Conservation (phyloP, 2,797 vertebrate species). For the Mastacembelus armatus region DNA sequence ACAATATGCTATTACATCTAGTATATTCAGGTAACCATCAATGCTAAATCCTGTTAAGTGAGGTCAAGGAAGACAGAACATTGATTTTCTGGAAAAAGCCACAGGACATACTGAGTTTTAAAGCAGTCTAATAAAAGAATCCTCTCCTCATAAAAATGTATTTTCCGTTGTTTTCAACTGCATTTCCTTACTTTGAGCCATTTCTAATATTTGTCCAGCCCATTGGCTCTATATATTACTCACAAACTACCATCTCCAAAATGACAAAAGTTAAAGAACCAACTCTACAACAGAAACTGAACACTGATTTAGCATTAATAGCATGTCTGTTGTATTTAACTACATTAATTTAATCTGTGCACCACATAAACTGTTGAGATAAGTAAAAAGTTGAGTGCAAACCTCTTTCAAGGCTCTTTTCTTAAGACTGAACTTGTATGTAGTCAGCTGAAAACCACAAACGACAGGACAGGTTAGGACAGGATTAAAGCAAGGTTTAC, state of each 20-base stretch:
- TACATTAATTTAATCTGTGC: background rate
- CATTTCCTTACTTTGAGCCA: background rate
- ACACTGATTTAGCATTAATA: background rate
- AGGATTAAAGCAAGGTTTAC: conserved; percentile 52
- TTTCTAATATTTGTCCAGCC: background rate
- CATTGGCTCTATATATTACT: too few relatives aligned
- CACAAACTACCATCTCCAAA: background rate
- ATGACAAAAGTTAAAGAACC: background rate
- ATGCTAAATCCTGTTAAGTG: background rate
- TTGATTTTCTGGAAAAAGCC: background rate
- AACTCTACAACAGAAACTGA: background rate
- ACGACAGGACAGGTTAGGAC: too few relatives aligned
- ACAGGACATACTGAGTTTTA: background rate
- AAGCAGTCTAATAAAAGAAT: background rate
- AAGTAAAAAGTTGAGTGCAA: too few relatives aligned
- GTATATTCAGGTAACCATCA: background rate
- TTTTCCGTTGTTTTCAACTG: background rate
- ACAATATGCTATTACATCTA: background rate
- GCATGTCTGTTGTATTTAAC: background rate
- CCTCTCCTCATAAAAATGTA: background rate
- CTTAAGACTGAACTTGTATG: background rate
- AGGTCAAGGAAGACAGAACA: background rate
- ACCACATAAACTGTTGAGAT: background rate
- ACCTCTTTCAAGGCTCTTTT: background rate
- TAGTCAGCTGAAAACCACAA: too few relatives aligned